phyloP scores from a whole-genome alignment of 2,113 vertebrate genomes.

The Rhabdomys dilectus region DNA sequence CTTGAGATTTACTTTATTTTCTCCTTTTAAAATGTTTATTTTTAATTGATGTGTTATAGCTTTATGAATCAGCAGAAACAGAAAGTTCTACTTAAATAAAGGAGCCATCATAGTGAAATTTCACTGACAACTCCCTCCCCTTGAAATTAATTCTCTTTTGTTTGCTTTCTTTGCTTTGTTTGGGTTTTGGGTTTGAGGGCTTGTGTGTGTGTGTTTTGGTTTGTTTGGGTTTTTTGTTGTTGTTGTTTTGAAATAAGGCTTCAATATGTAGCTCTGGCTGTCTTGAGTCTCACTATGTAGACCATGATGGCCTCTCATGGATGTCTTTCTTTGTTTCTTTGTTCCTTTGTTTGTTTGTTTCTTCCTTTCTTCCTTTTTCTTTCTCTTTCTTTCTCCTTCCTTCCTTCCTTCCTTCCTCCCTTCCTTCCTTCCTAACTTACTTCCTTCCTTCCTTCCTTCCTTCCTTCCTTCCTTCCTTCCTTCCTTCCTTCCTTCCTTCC shows the following conservation, averaged over 20 bases:
- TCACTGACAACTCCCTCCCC: background rate
- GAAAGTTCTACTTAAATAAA: background rate
- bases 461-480: too few relatives aligned
- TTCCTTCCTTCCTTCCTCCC: too few relatives aligned
- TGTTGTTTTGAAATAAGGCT: background rate
- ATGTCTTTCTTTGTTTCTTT: too few relatives aligned
- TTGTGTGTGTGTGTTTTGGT: too few relatives aligned
- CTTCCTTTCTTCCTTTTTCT: too few relatives aligned
- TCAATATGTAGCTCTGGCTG: background rate
- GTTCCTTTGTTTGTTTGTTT: too few relatives aligned
- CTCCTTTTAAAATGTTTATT: slow-evolving; percentile 21
- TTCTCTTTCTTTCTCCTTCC: too few relatives aligned
- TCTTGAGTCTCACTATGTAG: background rate
- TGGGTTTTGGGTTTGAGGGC: background rate
- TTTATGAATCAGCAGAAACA: slow-evolving; percentile 48
- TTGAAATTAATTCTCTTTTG: background rate
- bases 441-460: too few relatives aligned
- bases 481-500: too few relatives aligned
- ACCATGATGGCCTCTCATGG: background rate
- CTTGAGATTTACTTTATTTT: slow-evolving; percentile 30
- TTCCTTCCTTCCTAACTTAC: too few relatives aligned
- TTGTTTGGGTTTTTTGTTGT: too few relatives aligned
- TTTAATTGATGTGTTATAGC: background rate
- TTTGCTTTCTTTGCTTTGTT: background rate
- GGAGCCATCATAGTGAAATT: background rate